Conservation (phyloP, 2,888 invertebrate genomes). For the Bellardia bayeri region DNA sequence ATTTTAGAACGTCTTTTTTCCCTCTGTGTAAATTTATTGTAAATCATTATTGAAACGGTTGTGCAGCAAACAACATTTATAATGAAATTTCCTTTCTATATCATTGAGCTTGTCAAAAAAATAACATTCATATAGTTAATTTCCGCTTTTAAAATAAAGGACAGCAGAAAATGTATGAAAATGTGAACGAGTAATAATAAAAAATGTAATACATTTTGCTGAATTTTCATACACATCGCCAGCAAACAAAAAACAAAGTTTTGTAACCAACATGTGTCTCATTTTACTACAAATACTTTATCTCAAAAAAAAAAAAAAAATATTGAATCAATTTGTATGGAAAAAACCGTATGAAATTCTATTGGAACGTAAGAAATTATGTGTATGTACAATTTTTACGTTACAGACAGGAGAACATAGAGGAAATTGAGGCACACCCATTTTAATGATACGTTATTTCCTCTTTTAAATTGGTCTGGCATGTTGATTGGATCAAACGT, state of each 20-base stretch:
- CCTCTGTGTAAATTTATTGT: too few species aligned
- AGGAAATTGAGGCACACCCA: constrained; percentile 75
- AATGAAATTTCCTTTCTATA: constrained; percentile 70
- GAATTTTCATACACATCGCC: constrained; percentile 28
- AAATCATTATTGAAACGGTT: constrained; percentile 8
- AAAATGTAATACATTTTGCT: constrained; percentile 42
- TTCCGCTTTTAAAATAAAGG: constrained; percentile 52
- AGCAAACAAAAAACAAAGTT: not conserved
- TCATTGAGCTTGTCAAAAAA: constrained; percentile 67
- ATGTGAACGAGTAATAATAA: constrained; percentile 32
- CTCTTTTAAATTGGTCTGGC: constrained; percentile 69
- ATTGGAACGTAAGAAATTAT: constrained; percentile 29
- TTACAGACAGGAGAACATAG: constrained; percentile 37
- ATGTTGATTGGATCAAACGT: constrained; percentile 48
- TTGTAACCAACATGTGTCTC: constrained; percentile 50
- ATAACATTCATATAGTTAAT: constrained; percentile 73
- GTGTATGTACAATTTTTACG: not conserved
- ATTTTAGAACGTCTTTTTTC: too few species aligned
- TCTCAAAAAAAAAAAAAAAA: not conserved
- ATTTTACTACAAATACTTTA: not conserved
- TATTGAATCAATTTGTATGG: constrained; percentile 19
- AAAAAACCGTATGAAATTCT: constrained; percentile 28
- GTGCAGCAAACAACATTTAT: constrained; percentile 44
- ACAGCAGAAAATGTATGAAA: constrained; percentile 33
- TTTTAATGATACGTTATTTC: constrained; percentile 74